Conservation (phyloP, 2,113 vertebrate species). For the Psittacula cyanocephala region DNA sequence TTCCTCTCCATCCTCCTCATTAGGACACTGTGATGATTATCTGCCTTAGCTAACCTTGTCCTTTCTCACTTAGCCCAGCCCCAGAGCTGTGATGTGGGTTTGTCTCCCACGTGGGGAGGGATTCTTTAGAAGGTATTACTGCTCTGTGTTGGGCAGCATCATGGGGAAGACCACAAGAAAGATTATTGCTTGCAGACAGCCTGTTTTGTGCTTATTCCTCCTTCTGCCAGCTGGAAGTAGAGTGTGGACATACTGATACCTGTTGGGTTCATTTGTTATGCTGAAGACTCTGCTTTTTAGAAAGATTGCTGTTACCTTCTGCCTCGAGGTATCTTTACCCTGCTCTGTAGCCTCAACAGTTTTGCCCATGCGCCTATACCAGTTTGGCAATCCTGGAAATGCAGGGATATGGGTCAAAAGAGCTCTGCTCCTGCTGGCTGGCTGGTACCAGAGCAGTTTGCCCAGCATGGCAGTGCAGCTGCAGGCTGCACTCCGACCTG, state of each 20-base stretch:
- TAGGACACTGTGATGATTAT: not conserved
- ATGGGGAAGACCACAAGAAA: not conserved
- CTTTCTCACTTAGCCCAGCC: not conserved
- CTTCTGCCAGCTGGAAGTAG: not conserved
- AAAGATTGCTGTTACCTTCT: not conserved
- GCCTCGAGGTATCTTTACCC: not conserved
- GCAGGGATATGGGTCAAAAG: not conserved
- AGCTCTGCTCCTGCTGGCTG: not conserved
- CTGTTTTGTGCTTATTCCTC: not conserved
- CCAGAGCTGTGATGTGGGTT: not conserved
- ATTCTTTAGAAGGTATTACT: not conserved
- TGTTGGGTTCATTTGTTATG: not conserved
- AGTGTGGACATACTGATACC: not conserved
- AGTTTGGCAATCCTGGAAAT: not conserved
- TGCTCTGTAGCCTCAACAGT: not conserved
- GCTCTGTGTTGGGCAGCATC: not conserved
- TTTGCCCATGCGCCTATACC: not conserved
- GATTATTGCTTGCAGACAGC: not conserved
- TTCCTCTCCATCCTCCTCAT: not conserved
- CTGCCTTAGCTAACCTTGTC: not conserved
- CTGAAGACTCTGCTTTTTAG: not conserved
- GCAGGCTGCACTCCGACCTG: not conserved
- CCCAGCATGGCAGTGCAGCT: not conserved
- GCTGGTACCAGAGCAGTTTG: not conserved
- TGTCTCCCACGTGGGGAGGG: accelerated